phyloP scores from a whole-genome alignment of 2,888 invertebrate genomes.

The Agapetus fuscipes region DNA sequence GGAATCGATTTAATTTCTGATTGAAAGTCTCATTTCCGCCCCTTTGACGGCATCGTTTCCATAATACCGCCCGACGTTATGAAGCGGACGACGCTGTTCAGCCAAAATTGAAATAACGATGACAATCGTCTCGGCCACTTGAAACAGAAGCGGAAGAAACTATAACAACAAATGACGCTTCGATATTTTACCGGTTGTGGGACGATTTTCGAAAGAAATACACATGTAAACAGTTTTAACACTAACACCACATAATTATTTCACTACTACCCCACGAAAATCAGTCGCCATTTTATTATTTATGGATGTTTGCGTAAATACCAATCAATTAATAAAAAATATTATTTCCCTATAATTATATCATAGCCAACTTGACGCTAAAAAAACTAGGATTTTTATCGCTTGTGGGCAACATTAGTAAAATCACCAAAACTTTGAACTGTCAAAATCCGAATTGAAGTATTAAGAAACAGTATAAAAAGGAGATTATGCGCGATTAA shows the following conservation, averaged over 20 bases:
- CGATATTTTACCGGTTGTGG: slow-evolving; percentile 3
- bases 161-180: slow-evolving; percentile 14
- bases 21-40: no score
- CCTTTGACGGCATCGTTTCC: no score
- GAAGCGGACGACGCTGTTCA: slow-evolving; percentile 14
- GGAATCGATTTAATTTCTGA: no score
- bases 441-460: no score
- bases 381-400: slow-evolving; percentile 9
- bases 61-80: slow-evolving; percentile 7
- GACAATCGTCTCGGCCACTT: slow-evolving; percentile 7
- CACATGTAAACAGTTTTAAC: slow-evolving; percentile 12
- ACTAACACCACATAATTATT: slow-evolving; percentile 15
- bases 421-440: no score
- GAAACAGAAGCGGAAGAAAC: slow-evolving; percentile 7
- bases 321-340: slow-evolving; percentile 21
- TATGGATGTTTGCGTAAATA: slow-evolving; percentile 29
- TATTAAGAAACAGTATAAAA: no score
- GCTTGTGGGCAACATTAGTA: slow-evolving; percentile 1
- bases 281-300: slow-evolving; percentile 47
- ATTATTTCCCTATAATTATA: slow-evolving; percentile 19
- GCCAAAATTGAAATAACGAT: slow-evolving; percentile 10
- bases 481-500: no score
- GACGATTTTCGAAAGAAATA: slow-evolving; percentile 6
- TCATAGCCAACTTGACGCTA: slow-evolving; percentile 13
- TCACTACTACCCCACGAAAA: no score